These are phyloP conservation scores for Sardina pilchardus DNA, from an alignment of 2,113 vertebrate species.

Conservation along the genomic window DNA sequence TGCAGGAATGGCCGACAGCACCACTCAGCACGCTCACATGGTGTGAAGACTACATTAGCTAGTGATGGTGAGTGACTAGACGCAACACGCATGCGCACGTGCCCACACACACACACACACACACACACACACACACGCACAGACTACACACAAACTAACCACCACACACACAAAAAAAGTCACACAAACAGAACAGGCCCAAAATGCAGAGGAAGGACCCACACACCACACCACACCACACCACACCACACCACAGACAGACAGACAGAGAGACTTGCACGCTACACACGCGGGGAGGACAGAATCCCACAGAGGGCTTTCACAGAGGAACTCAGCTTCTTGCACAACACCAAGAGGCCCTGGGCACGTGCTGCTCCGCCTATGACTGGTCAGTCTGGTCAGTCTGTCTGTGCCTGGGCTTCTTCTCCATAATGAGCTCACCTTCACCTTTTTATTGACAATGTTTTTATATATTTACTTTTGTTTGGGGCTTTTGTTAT, in stretches of 20 bases:
- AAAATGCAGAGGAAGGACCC: slow-evolving; percentile 19
- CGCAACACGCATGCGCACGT: background rate
- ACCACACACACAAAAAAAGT: slow-evolving; percentile 46
- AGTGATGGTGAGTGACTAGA: background rate
- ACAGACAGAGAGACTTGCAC: background rate
- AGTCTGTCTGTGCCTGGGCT: background rate
- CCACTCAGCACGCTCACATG: background rate
- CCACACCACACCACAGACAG: slow-evolving; percentile 9
- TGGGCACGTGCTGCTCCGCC: background rate
- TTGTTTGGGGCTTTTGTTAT: too few relatives aligned
- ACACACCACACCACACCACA: slow-evolving; percentile 10
- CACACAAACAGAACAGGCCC: slow-evolving; percentile 23
- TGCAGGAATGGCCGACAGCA: background rate
- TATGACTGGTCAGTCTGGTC: background rate
- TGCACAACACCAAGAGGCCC: background rate
- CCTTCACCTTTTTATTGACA: too few relatives aligned
- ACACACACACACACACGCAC: slow-evolving; percentile 39
- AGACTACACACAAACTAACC: background rate
- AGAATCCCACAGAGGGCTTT: background rate
- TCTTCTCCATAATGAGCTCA: too few relatives aligned
- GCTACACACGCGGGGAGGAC: background rate
- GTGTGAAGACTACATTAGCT: too few relatives aligned
- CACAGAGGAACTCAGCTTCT: background rate
- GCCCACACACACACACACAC: slow-evolving; percentile 30
- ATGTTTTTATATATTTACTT: too few relatives aligned